Conservation (phyloP, 2,797 vertebrate species). For the Argentina silus region DNA sequence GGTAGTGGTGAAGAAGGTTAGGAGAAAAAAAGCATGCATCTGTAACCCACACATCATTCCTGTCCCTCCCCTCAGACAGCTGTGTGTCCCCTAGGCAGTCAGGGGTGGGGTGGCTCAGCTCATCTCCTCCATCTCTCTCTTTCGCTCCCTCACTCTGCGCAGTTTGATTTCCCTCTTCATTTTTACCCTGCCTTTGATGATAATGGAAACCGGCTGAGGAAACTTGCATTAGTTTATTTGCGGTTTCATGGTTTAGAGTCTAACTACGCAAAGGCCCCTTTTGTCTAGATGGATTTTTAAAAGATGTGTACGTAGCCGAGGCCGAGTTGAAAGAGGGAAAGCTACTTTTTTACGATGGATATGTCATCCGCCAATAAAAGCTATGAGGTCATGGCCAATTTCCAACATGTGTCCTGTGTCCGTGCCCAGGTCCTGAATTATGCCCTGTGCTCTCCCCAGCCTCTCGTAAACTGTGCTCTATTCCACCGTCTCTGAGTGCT, state of each 20-base stretch:
- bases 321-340: slow-evolving; percentile 8
- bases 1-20: not conserved
- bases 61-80: slow-evolving; percentile 37
- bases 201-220: slow-evolving; percentile 71
- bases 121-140: slow-evolving; percentile 41
- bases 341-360: slow-evolving; percentile 23
- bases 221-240: slow-evolving; percentile 62
- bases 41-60: slow-evolving; percentile 1
- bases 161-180: slow-evolving; percentile 60
- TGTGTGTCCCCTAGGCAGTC: slow-evolving; percentile 53
- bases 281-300: slow-evolving; percentile 45
- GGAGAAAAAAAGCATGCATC: slow-evolving; percentile 43
- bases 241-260: slow-evolving; percentile 47
- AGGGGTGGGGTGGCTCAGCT: slow-evolving; percentile 25
- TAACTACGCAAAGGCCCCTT: slow-evolving; percentile 44
- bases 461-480: not conserved
- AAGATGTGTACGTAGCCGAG: slow-evolving; percentile 7
- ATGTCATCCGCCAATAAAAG: slow-evolving; percentile 28
- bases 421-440: slow-evolving; percentile 19
- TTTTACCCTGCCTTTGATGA: slow-evolving; percentile 60
- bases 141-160: slow-evolving; percentile 10
- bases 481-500: not conserved
- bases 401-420: slow-evolving; percentile 36
- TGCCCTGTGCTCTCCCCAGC: slow-evolving; percentile 8
- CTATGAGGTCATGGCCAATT: slow-evolving; percentile 30